A percentile compares a stretch with the other conserved stretches of the same genome.
phyloP scores from a whole-genome alignment of 1,140 invertebrate genomes.

The Megalopta genalis region DNA sequence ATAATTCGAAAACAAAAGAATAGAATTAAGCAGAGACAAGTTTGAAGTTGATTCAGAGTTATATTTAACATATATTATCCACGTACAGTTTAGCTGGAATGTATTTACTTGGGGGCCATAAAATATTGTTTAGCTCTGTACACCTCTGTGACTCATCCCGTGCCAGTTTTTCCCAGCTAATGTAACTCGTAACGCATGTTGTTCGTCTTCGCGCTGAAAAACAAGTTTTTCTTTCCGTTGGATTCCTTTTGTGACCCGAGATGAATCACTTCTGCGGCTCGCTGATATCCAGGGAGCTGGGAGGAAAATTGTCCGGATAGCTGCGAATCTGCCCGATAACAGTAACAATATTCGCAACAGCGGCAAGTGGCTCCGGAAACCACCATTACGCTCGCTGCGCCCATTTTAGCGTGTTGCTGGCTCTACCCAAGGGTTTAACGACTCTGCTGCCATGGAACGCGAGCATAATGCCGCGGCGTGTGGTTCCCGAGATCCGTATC shows the following conservation, averaged over 20 bases:
- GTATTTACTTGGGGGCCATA: too few relatives aligned
- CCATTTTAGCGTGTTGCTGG: constrained; percentile 20
- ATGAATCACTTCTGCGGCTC: neutral
- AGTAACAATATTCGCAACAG: constrained; percentile 21
- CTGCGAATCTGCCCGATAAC: constrained; percentile 19
- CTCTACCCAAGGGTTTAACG: neutral
- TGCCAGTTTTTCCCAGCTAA: neutral
- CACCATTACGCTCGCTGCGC: constrained; percentile 43
- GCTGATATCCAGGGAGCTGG: too few relatives aligned
- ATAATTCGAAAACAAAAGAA: too few relatives aligned
- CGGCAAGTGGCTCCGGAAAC: constrained; percentile 4
- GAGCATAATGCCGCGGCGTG: constrained; percentile 46
- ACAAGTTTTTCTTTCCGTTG: neutral
- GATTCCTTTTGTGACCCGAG: neutral
- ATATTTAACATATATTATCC: too few relatives aligned
- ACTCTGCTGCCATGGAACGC: constrained; percentile 35
- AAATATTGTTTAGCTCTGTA: too few relatives aligned
- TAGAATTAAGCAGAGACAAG: too few relatives aligned
- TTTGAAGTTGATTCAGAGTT: too few relatives aligned
- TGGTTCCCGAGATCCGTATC: constrained; percentile 43
- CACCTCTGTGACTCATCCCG: neutral
- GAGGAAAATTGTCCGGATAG: neutral
- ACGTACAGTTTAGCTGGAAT: too few relatives aligned
- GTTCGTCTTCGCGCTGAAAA: neutral
- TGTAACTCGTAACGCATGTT: neutral